These are phyloP conservation scores for Cephonodes hylas DNA, from an alignment of 2,888 invertebrate genomes.

Conservation along the genomic window DNA sequence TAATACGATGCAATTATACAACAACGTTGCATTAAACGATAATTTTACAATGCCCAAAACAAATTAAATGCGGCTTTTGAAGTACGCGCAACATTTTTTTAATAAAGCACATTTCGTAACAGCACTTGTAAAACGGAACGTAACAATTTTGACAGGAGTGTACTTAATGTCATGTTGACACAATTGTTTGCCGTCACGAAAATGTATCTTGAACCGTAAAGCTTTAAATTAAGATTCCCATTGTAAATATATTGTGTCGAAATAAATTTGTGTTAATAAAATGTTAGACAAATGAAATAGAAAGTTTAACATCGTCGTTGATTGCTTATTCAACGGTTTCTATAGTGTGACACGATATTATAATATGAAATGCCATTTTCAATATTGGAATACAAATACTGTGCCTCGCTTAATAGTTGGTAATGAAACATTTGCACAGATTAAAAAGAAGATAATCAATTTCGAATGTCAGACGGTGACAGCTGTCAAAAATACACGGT, in stretches of 20 bases:
- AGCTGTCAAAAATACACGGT: constrained; percentile 34
- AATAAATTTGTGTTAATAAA: constrained; percentile 30
- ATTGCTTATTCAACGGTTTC: constrained; percentile 46
- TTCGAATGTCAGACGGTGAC: constrained; percentile 26
- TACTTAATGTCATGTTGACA: constrained; percentile 53
- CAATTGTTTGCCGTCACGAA: constrained; percentile 23
- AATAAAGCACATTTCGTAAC: constrained; percentile 48
- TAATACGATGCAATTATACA: constrained; percentile 1
- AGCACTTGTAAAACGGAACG: constrained; percentile 42
- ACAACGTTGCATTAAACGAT: constrained; percentile 6
- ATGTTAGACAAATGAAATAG: constrained; percentile 56
- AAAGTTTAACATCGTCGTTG: constrained; percentile 50
- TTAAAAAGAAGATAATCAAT: constrained; percentile 16
- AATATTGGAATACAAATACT: neutral
- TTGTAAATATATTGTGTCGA: constrained; percentile 1
- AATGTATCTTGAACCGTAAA: constrained; percentile 27
- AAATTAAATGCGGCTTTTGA: constrained; percentile 32
- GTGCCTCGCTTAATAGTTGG: neutral
- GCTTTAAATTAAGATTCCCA: constrained; percentile 13
- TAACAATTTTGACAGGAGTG: constrained; percentile 50
- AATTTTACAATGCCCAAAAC: constrained; percentile 27
- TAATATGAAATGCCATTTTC: constrained; percentile 7
- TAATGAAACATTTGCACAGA: neutral
- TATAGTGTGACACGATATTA: constrained; percentile 24
- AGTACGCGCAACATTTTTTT: constrained; percentile 35